Evolutionary conservation across 2,113 vertebrate species (phyloP).

Genomic region (Tupaia chinensis): DNA sequence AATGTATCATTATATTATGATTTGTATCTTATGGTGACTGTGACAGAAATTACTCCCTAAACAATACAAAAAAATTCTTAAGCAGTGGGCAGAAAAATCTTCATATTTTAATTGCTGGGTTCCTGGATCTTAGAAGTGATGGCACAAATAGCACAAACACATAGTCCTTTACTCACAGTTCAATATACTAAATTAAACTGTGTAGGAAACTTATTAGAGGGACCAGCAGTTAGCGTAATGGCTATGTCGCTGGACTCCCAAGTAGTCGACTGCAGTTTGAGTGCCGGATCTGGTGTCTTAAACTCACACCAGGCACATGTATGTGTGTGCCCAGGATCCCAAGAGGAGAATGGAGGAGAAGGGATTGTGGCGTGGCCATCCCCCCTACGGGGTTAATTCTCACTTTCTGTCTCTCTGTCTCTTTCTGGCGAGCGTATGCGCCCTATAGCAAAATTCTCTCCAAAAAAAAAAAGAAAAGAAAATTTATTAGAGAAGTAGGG

Average conservation of each 20-base stretch:
- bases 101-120: not conserved
- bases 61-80: not conserved
- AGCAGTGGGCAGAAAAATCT: not conserved
- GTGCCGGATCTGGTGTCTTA: too few relatives aligned
- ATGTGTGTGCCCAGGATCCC: too few relatives aligned
- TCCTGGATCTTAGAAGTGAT: constrained; percentile 1
- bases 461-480: not conserved
- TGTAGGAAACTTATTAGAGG: not conserved
- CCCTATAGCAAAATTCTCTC: too few relatives aligned
- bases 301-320: too few relatives aligned
- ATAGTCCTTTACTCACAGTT: constrained; percentile 43
- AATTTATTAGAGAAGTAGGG: not conserved
- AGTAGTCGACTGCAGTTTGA: too few relatives aligned
- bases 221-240: too few relatives aligned
- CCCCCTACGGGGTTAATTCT: too few relatives aligned
- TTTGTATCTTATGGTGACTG: not conserved
- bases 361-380: too few relatives aligned
- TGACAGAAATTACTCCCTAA: constrained; percentile 7
- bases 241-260: too few relatives aligned
- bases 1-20: not conserved
- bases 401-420: too few relatives aligned
- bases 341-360: too few relatives aligned
- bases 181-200: not conserved
- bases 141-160: constrained; percentile 32
- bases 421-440: too few relatives aligned